Percentiles rank a stretch among this genome's conserved stretches.
phyloP scores from a whole-genome alignment of 2,113 vertebrate species.

The Macroglossus sobrinus region DNA sequence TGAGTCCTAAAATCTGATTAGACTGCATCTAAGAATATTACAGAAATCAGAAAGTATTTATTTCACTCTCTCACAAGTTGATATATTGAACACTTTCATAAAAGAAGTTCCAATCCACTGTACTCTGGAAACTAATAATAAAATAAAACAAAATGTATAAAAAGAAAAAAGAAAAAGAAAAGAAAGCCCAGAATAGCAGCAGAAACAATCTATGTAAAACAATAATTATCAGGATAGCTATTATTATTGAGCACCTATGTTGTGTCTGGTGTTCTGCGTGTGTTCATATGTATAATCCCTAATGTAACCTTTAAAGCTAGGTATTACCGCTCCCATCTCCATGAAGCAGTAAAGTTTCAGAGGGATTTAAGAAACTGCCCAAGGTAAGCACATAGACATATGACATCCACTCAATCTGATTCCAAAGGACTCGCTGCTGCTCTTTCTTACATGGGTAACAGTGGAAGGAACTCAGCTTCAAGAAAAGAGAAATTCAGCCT shows the following conservation, averaged over 20 bases:
- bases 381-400: background rate
- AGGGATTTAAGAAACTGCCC: background rate
- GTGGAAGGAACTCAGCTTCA: background rate
- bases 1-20: background rate
- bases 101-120: background rate
- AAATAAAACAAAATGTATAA: too few species aligned
- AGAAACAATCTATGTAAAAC: background rate
- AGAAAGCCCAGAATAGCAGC: background rate
- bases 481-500: background rate
- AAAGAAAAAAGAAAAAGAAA: too few species aligned
- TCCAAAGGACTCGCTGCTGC: background rate
- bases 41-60: background rate
- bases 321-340: background rate
- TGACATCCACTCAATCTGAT: background rate
- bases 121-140: too few species aligned
- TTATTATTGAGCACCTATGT: background rate
- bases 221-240: background rate
- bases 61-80: background rate
- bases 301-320: background rate
- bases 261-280: background rate
- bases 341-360: background rate
- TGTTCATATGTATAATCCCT: background rate
- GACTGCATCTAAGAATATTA: background rate
- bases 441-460: background rate
- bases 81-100: background rate